These are phyloP conservation scores for Festucalex cinctus DNA, from an alignment of 2,113 vertebrate genomes.

Conservation along the genomic window DNA sequence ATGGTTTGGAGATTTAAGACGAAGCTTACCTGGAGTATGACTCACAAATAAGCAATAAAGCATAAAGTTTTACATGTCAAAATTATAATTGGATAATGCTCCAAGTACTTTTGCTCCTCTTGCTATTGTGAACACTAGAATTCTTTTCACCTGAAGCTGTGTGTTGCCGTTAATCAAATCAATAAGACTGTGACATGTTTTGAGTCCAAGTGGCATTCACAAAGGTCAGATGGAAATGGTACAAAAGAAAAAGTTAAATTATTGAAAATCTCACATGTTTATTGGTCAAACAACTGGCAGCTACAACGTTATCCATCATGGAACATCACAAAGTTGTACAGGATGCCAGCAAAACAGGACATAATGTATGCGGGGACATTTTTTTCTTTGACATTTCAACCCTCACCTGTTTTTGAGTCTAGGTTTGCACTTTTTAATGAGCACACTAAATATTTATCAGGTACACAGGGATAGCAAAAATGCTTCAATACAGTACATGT, in stretches of 20 bases:
- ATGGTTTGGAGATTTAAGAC: too few species aligned
- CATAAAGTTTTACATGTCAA: too few species aligned
- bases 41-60: too few species aligned
- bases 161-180: neutral
- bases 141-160: neutral
- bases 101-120: neutral
- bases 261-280: neutral
- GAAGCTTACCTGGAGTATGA: too few species aligned
- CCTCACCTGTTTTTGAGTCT: neutral
- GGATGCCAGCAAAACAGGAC: neutral
- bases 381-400: neutral
- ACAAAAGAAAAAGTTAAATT: neutral
- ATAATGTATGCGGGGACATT: neutral
- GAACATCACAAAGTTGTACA: neutral
- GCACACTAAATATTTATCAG: neutral
- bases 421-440: constrained; percentile 2
- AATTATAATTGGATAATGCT: too few species aligned
- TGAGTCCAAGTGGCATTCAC: neutral
- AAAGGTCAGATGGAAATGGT: neutral
- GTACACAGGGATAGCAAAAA: neutral
- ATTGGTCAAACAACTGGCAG: neutral
- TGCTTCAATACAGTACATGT: neutral
- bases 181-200: neutral
- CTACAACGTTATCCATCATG: neutral
- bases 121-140: neutral